Conservation (phyloP, 2,888 invertebrate species). For the Tenthredo notha region DNA sequence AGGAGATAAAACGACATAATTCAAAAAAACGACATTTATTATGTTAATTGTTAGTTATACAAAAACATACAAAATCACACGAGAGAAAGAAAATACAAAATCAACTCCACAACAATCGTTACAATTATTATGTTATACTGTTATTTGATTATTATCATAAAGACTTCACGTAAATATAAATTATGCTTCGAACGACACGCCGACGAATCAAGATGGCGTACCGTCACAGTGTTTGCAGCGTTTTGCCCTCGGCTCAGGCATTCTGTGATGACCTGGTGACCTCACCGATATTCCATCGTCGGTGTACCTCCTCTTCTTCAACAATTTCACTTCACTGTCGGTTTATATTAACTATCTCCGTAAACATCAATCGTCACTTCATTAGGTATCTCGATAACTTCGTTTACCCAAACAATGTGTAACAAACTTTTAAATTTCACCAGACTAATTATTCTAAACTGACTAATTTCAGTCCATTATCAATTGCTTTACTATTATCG, state of each 20-base stretch:
- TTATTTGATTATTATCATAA: slow-evolving; percentile 47
- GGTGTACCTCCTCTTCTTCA: slow-evolving; percentile 65
- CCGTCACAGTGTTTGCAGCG: slow-evolving; percentile 97
- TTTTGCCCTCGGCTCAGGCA: slow-evolving; percentile 91
- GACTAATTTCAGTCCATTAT: background rate
- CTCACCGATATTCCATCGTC: slow-evolving; percentile 78
- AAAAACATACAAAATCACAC: slow-evolving; percentile 51
- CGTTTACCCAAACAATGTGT: slow-evolving; percentile 6
- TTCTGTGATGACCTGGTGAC: slow-evolving; percentile 78
- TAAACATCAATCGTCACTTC: slow-evolving; percentile 38
- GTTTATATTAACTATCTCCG: slow-evolving; percentile 18
- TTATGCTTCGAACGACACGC: slow-evolving; percentile 40
- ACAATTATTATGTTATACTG: slow-evolving; percentile 49
- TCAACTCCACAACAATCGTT: slow-evolving; percentile 51
- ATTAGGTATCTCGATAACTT: slow-evolving; percentile 35
- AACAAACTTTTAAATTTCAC: slow-evolving; percentile 18
- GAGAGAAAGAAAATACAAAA: slow-evolving; percentile 36
- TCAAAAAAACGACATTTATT: slow-evolving; percentile 53
- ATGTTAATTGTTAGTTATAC: slow-evolving; percentile 55
- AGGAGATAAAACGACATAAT: slow-evolving; percentile 43
- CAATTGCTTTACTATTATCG: background rate
- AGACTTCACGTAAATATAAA: slow-evolving; percentile 35
- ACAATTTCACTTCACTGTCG: slow-evolving; percentile 48
- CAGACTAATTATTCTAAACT: background rate
- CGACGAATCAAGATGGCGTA: slow-evolving; percentile 75